Base-by-base conservation (phyloP, 2,888 invertebrate genomes). In the Bhutanitis thaidina region DNA sequence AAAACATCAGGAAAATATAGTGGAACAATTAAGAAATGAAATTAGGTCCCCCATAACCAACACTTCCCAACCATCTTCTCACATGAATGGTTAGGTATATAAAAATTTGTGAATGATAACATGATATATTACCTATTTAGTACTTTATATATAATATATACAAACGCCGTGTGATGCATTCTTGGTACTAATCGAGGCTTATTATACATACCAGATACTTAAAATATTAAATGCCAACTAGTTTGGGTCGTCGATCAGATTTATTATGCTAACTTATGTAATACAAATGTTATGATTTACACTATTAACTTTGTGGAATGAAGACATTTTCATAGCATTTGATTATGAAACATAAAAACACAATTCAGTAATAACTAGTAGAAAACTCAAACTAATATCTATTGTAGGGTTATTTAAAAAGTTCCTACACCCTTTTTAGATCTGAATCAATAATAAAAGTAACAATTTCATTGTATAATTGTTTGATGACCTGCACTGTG, bases 151-250 rank as follows among this genome's bases (percentile, higher is more conserved):
- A 45, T 40, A 32, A 36, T 40, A 45, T 40, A 36, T 46, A 46
- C 43, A 52, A 20, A 41, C 44, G 35, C 25, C 34, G 1, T 12
- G 52, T 47, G 46, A 52, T 47, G 47, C 34, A 34, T 32, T 39
- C 27, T 8, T 39, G 16, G 12, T 39, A 30, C 27, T 20, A 16
- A 27, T 10, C 1, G n/a, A 45, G 10, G 16, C 37, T 32, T 25
- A 46, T 37, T 46, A 27, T 43, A 52, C 46, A 52, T 14, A 52
- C 20, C 38, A 49, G n/a, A 30, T 36, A 37, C 30, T 43, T 38
- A 47, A 13, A 43, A 25, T 20, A 46, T 43, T 52, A 52, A 52
- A 52, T 52, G 52, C 52, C 38, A 43, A 43, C 46, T 47, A 38
- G 47, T 52, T 52, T 47, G 52, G 52, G 12, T 34, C 13, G 34